Percentiles rank a stretch among this genome's conserved stretches.
Evolutionary conservation across 2,888 invertebrate species (phyloP).

Genomic region (Noctua janthina): DNA sequence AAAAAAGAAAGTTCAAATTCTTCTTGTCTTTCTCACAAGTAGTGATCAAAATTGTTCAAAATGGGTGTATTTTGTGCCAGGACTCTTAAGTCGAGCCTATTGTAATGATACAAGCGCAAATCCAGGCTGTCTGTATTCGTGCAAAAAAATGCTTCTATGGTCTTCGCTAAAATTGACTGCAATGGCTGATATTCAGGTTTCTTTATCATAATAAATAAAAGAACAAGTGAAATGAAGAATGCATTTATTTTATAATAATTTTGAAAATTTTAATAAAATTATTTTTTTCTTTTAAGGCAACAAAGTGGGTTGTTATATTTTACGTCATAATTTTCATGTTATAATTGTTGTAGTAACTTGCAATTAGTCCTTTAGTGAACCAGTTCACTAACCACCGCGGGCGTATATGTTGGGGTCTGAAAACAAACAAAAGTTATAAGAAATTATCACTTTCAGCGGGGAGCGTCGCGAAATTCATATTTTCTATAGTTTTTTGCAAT

Average conservation of each 20-base stretch:
- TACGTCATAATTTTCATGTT: not conserved
- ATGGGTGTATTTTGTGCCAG: no score
- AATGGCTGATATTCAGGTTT: not conserved
- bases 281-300: not conserved
- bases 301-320: not conserved
- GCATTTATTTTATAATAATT: slow-evolving; percentile 1
- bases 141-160: not conserved
- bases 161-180: not conserved
- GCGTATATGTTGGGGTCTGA: not conserved
- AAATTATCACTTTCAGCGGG: not conserved
- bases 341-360: slow-evolving; percentile 11
- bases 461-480: no score
- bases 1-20: no score
- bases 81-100: not conserved
- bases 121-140: not conserved
- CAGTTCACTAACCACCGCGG: not conserved
- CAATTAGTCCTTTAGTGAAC: not conserved
- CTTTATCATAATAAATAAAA: slow-evolving; percentile 1
- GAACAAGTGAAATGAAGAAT: not conserved
- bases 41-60: no score
- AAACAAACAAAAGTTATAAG: not conserved
- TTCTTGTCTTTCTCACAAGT: no score
- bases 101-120: not conserved
- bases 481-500: no score
- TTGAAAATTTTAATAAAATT: not conserved